Evolutionary conservation across 2,113 vertebrate genomes (phyloP).

Genomic region (Chamaetylas fuelleborni): DNA sequence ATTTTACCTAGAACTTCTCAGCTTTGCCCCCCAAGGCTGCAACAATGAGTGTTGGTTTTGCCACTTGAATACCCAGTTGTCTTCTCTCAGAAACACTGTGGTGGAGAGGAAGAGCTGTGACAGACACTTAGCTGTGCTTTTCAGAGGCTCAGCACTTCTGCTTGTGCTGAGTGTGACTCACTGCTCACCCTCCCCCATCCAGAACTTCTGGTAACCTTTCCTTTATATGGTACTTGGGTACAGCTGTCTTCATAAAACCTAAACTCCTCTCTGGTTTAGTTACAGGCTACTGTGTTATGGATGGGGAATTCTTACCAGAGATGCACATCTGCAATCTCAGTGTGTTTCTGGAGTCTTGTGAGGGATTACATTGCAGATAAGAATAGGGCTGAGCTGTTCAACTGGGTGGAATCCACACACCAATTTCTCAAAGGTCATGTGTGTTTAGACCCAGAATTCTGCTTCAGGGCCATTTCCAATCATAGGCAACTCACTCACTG

Average conservation of each 20-base stretch:
- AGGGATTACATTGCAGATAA: background rate
- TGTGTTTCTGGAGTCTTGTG: background rate
- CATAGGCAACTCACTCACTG: background rate
- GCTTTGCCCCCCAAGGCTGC: background rate
- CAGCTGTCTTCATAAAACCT: constrained; percentile 11
- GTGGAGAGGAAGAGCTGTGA: background rate
- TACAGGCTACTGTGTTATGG: background rate
- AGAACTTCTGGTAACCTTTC: constrained; percentile 22
- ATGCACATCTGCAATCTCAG: background rate
- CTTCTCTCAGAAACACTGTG: background rate
- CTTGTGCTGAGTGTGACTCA: constrained; percentile 27
- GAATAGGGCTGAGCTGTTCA: background rate
- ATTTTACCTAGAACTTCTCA: background rate
- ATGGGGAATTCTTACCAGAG: background rate
- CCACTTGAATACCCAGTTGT: background rate
- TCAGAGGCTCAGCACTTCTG: constrained; percentile 24
- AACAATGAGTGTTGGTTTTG: background rate
- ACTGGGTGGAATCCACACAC: background rate
- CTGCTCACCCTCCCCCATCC: background rate
- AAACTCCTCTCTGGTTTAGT: background rate
- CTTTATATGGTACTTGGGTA: constrained; percentile 42
- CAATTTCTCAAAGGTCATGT: background rate
- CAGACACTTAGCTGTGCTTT: background rate
- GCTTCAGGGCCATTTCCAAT: background rate
- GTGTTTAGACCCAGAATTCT: background rate